Base-by-base conservation (phyloP, 2,888 invertebrate genomes). In the Dynastes grantii region DNA sequence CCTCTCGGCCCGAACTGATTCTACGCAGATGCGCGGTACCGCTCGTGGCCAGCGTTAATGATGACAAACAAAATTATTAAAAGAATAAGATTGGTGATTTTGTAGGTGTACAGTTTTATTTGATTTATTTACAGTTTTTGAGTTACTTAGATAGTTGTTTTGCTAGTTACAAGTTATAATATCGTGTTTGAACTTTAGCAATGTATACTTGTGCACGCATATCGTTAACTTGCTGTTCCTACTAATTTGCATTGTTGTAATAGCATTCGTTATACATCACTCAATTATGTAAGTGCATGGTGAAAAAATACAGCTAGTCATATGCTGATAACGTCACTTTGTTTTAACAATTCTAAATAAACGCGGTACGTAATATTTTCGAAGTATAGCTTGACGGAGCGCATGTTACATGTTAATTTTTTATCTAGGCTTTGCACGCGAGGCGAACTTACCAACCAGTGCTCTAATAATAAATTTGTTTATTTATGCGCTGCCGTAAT, bases 381-480 rank as follows among this genome's bases (percentile, higher is more conserved):
- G 2, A 5, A 16, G 1, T 45, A n/a, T 29, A 45, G n/a, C 2
- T 16, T 2, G 22, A 13, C 11, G 65, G 13, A 2, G 37, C 8
- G 40, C 45, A 64, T 37, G 29, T 13, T 64, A 64, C 64, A 64
- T 64, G 29, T 13, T 64, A 32, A 32, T 37, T 64, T 64, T 64
- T 67, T 67, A 67, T 45, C n/a, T 45, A 22, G 2, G 45, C n/a
- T 67, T 22, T 40, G 45, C 65, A 67, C 45, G 45, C 65, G 16
- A 45, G 16, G 40, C 65, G 16, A 65, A 45, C 27, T 45, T 40
- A n/a, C 45, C 45, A 22, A 45, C 45, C 45, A 45, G 45, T 45
- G 45, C 22, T 67, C 65, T 67, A 45, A 67, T 67, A 67, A 67
- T 67, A 67, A 45, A 67, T 67, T 67, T 67, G 40, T 40, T 67